phyloP scores from a whole-genome alignment of 2,797 vertebrate species.

The Masticophis lateralis region DNA sequence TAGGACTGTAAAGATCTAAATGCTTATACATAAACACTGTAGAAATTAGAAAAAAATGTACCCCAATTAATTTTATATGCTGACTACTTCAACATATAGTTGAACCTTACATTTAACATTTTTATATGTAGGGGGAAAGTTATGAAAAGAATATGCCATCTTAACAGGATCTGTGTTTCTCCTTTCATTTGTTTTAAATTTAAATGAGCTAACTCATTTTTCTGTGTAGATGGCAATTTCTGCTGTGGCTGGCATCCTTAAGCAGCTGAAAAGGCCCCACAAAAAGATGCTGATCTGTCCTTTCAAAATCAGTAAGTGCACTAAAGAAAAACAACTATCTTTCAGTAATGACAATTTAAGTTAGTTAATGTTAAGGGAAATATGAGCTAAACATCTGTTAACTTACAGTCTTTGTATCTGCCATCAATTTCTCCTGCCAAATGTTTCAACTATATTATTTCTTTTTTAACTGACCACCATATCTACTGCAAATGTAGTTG shows the following conservation, averaged over 20 bases:
- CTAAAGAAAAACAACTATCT: background rate
- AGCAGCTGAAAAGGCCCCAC: slow-evolving; percentile 90
- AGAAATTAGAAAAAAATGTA: background rate
- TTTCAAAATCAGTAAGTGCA: slow-evolving; percentile 84
- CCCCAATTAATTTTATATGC: background rate
- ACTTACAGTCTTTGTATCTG: background rate
- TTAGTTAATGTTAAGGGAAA: background rate
- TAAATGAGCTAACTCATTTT: background rate
- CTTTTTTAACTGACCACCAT: background rate
- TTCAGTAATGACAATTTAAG: background rate
- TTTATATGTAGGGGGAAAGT: background rate
- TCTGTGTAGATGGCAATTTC: slow-evolving; percentile 89
- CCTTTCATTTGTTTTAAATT: background rate
- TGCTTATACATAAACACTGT: background rate
- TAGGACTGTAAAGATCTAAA: background rate
- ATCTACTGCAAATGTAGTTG: background rate
- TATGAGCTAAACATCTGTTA: background rate
- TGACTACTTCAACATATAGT: background rate
- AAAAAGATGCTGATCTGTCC: slow-evolving; percentile 87
- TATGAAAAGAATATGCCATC: background rate
- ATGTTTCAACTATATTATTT: background rate
- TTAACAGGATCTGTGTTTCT: background rate
- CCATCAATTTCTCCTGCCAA: background rate
- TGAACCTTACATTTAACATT: background rate
- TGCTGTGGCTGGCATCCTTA: slow-evolving; percentile 92